Base-by-base conservation (phyloP, 2,888 invertebrate species). In the Xiphydria camelus region DNA sequence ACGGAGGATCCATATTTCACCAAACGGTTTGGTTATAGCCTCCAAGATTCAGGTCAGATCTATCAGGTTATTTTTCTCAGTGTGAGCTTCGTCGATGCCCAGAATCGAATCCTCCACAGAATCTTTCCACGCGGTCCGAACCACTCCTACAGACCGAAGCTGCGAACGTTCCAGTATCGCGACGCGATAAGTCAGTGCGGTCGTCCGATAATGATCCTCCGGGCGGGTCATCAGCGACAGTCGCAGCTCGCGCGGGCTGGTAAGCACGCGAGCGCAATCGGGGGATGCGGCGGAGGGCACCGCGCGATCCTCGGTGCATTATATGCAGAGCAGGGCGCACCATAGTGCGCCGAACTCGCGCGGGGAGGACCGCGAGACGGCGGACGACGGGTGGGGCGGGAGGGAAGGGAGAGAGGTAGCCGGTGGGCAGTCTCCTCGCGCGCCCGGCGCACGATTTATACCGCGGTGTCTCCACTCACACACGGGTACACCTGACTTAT, bases 301-400 rank as follows among this genome's bases (percentile, higher is more conserved):
- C n/a, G n/a, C n/a, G n/a, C n/a, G n/a, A n/a, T n/a, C n/a, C n/a
- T n/a, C 46, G 55, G 53, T 58, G 69, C 70, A 73, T 72, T 73
- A 73, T 73, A 73, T 71, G 73, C 72, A 73, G 73, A 73, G 61
- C 62, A 72, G 73, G 67, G 64, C 64, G 63, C 62, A 68, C 68
- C 66, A 62, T 65, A 64, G 61, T 59, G 68, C 62, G 58, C 58
- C 45, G 57, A 51, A 46, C 43, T 50, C 53, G 52, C 43, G 45
- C 47, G 45, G 29, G 26, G 35, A 42, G 29, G 25, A 23, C 38
- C 43, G 44, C 51, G 41, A 53, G 47, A 43, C 43, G 43, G 50
- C 31, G 45, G 35, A 47, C 34, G 51, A 49, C 51, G 31, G 42
- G 23, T 47, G 51, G 43, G 47, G 47, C 18, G 33, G 36, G 42